phyloP scores from a whole-genome alignment of 2,888 invertebrate species.

The Troides aeacus region DNA sequence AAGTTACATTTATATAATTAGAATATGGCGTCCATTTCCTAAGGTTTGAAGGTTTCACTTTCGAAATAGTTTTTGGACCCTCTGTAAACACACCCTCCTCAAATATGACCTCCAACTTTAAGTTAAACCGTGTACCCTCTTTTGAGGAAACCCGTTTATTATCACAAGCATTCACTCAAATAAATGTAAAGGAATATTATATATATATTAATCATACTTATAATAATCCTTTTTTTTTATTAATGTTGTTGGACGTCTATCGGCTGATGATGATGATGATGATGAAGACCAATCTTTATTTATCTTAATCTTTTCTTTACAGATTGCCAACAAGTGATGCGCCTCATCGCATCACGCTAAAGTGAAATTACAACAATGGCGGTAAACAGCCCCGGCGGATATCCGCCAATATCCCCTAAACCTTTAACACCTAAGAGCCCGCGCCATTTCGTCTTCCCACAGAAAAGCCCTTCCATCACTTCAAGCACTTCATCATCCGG shows the following conservation, averaged over 20 bases:
- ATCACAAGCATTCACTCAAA: neutral
- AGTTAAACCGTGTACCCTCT: neutral
- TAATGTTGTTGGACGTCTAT: too few species aligned
- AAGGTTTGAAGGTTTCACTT: neutral
- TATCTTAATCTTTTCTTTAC: conserved; percentile 46
- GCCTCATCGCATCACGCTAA: conserved; percentile 41
- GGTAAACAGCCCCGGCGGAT: conserved; percentile 80
- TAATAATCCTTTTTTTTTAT: too few species aligned
- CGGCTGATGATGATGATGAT: too few species aligned
- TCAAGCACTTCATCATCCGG: conserved; percentile 78
- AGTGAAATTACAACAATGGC: conserved; percentile 67
- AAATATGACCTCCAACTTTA: neutral
- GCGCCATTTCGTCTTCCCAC: conserved; percentile 77
- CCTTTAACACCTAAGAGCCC: conserved; percentile 79
- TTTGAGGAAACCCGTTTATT: neutral
- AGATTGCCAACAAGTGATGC: conserved; percentile 57
- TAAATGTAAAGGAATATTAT: too few species aligned
- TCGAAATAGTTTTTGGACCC: neutral
- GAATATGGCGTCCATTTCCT: neutral
- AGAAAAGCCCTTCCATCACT: conserved; percentile 75
- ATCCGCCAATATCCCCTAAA: conserved; percentile 78
- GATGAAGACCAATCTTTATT: neutral
- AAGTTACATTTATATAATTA: too few species aligned
- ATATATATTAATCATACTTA: too few species aligned
- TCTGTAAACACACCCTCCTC: neutral